Conservation (phyloP, 2,888 invertebrate species). For the Folsomia manolachei region DNA sequence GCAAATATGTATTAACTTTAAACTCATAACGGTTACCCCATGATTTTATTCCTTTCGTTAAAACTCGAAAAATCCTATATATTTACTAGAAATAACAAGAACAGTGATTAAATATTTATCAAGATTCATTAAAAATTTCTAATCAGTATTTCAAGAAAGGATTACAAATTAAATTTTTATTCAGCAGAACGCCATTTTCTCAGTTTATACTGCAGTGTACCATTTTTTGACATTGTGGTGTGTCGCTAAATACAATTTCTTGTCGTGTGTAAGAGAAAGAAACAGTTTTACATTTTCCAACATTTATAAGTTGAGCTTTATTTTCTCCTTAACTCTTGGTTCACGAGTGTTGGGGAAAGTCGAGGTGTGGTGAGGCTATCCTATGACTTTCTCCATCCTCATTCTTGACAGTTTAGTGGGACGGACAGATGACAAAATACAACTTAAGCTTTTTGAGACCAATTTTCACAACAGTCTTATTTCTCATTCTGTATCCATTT, state of each 20-base stretch:
- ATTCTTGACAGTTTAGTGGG: conserved; percentile 14
- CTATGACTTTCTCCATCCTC: conserved; percentile 32
- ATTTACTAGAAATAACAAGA: no score
- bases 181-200: conserved; percentile 12
- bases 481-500: background rate
- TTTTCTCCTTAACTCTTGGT: conserved; percentile 19
- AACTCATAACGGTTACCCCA: no score
- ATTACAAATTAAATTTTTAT: background rate
- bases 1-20: no score
- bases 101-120: no score
- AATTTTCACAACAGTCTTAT: background rate
- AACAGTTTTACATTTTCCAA: conserved; percentile 6
- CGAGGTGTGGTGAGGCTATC: conserved; percentile 45
- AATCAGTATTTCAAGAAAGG: no score
- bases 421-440: conserved; percentile 16
- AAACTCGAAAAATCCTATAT: no score
- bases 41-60: no score
- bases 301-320: conserved; percentile 2
- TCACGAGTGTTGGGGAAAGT: conserved; percentile 31
- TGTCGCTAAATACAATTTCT: conserved; percentile 24
- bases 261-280: conserved; percentile 22
- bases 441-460: conserved; percentile 1
- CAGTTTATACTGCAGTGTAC: conserved; percentile 13
- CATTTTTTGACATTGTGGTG: conserved; percentile 26
- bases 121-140: no score